phyloP scores from a whole-genome alignment of 2,113 vertebrate species.

The Lanius collurio region DNA sequence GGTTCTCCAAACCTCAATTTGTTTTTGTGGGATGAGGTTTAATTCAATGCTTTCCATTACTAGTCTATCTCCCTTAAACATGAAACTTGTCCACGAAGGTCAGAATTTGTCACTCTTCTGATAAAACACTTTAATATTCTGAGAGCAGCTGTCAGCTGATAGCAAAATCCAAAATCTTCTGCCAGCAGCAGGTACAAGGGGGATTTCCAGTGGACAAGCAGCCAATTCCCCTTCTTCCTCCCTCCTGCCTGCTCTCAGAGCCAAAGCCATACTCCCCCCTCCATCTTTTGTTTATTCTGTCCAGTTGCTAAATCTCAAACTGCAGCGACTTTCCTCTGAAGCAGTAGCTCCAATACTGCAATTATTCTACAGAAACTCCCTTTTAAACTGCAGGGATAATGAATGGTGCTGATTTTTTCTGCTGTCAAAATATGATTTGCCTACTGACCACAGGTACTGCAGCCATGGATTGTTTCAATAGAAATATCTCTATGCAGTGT shows the following conservation, averaged over 20 bases:
- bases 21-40: neutral
- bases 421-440: neutral
- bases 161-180: neutral
- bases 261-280: neutral
- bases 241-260: neutral
- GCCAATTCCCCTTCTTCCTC: neutral
- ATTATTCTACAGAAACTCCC: slow-evolving; percentile 39
- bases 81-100: neutral
- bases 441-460: slow-evolving; percentile 18
- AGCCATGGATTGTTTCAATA: neutral
- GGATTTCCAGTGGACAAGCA: neutral
- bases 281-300: neutral
- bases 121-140: neutral
- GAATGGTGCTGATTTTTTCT: slow-evolving; percentile 8
- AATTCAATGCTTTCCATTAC: neutral
- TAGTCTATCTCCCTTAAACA: neutral
- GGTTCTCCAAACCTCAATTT: neutral
- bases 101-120: neutral
- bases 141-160: neutral
- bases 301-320: neutral
- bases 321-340: neutral
- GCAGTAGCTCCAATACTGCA: neutral
- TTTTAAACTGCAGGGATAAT: slow-evolving; percentile 45
- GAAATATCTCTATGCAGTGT: neutral
- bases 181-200: neutral